Evolutionary conservation across 2,113 vertebrate species (phyloP), one percentile per base, ranked within the genome.

Genomic region (Brachypteracias leptosomus): DNA sequence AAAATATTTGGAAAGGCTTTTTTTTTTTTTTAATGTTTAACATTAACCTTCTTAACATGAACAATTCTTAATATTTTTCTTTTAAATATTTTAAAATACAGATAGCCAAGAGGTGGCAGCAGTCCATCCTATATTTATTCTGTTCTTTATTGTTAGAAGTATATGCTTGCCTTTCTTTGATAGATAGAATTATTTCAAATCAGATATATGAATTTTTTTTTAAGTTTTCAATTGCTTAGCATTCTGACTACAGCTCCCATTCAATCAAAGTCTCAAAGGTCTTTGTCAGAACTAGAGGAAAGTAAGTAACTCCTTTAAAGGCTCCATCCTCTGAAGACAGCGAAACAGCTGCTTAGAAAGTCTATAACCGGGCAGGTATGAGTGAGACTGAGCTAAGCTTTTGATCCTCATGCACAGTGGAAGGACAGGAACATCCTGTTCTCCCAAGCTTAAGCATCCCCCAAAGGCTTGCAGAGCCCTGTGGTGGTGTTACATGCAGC

Each of bases 91-190:
- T 82, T 63, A 20, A 86, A 75, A 72, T 24, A 38, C 3, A 67
- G 10, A 22, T 55, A 87, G n/a, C 80, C 92, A 93, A 96, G 85
- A 95, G 93, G 52, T 96, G 89, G 80, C 94, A 95, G 90, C 74
- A 95, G 65, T 76, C 78, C 38, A 86, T 96, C 55, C 85, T 85
- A 9, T 66, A 52, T 88, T 95, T 93, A 40, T 20, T 57, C 16
- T 80, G 26, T 73, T 11, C 52, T 91, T 89, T 65, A 55, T 70
- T 0, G 0, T 70, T 94, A 70, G 40, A 78, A 61, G 40, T 46
- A 28, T 36, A 40, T 42, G 9, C n/a, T 87, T 65, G 7, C 3
- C 28, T 84, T 87, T 77, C 68, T 87, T 74, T 63, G 65, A 62
- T 24, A 84, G 35, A 54, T 6, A 57, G 11, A 61, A 75, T 55